A percentile compares a stretch with the other conserved stretches of the same genome.
Evolutionary conservation across 2,113 vertebrate genomes (phyloP).

Genomic region (Xyrauchen texanus): DNA sequence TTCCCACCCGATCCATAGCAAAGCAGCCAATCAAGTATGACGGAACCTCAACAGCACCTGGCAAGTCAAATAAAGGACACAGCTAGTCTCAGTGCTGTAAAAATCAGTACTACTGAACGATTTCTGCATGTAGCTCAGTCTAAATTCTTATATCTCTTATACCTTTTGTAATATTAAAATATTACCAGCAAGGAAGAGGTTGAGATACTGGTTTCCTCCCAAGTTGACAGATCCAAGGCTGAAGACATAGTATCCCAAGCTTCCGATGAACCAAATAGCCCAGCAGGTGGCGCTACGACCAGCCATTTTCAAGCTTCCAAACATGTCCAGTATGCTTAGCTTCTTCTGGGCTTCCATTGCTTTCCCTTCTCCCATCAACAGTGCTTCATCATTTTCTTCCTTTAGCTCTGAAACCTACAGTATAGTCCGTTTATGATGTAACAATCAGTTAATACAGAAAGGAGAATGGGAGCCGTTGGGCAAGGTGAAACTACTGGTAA

Average conservation of each 20-base stretch:
- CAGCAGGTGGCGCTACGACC: slow-evolving; percentile 85
- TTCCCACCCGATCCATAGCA: slow-evolving; percentile 85
- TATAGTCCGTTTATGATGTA: not conserved
- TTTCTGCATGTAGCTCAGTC: not conserved
- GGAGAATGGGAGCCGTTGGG: no score
- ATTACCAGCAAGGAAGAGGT: slow-evolving; percentile 90
- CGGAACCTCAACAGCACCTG: slow-evolving; percentile 89
- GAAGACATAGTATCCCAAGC: slow-evolving; percentile 91
- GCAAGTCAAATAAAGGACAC: slow-evolving; percentile 54
- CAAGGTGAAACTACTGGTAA: no score
- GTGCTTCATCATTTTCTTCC: slow-evolving; percentile 58
- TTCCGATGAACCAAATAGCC: slow-evolving; percentile 92
- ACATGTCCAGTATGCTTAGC: slow-evolving; percentile 84
- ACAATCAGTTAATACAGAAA: no score
- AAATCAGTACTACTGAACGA: not conserved
- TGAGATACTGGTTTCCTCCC: slow-evolving; percentile 87
- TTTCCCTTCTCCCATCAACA: slow-evolving; percentile 17
- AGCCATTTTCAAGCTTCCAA: slow-evolving; percentile 81
- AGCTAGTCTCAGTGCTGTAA: not conserved
- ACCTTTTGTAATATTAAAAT: not conserved
- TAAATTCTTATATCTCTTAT: not conserved
- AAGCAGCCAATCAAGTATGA: slow-evolving; percentile 84
- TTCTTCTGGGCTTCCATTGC: slow-evolving; percentile 65
- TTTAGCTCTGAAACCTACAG: slow-evolving; percentile 70
- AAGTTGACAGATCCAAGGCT: slow-evolving; percentile 86